These are phyloP conservation scores for Eueides isabella DNA, from an alignment of 1,140 invertebrate species.

Conservation along the genomic window DNA sequence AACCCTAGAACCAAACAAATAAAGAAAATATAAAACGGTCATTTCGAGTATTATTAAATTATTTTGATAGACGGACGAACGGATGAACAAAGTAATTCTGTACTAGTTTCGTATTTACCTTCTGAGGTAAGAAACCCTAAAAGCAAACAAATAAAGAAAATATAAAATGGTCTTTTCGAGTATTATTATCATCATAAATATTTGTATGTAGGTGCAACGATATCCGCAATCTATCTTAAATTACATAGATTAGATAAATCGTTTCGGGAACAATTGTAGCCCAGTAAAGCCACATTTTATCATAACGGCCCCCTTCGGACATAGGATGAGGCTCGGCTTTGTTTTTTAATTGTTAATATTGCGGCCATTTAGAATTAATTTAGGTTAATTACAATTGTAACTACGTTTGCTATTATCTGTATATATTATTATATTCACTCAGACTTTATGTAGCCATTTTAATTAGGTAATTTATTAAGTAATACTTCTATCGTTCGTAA, in stretches of 20 bases:
- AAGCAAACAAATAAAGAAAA: too few relatives aligned
- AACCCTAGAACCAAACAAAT: too few relatives aligned
- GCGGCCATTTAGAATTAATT: conserved; percentile 18
- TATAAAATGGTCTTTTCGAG: too few relatives aligned
- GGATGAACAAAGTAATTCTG: too few relatives aligned
- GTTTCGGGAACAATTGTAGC: conserved; percentile 33
- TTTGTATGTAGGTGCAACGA: background rate
- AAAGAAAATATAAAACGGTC: background rate
- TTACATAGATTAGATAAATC: conserved; percentile 33
- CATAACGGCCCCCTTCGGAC: conserved; percentile 27
- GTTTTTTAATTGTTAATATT: conserved; percentile 28
- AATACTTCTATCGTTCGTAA: too few relatives aligned
- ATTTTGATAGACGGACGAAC: too few relatives aligned
- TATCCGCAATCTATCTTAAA: conserved; percentile 22
- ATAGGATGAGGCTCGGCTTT: conserved; percentile 19
- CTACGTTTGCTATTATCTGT: background rate
- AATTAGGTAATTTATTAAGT: too few relatives aligned
- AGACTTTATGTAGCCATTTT: too few relatives aligned
- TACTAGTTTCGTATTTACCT: too few relatives aligned
- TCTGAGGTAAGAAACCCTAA: too few relatives aligned
- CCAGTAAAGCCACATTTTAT: conserved; percentile 26
- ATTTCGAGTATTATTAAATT: background rate
- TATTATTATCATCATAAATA: background rate
- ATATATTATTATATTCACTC: background rate
- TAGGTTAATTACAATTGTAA: conserved; percentile 1